These are phyloP conservation scores for Hermetia illucens DNA, from an alignment of 1,140 invertebrate species.

Conservation along the genomic window DNA sequence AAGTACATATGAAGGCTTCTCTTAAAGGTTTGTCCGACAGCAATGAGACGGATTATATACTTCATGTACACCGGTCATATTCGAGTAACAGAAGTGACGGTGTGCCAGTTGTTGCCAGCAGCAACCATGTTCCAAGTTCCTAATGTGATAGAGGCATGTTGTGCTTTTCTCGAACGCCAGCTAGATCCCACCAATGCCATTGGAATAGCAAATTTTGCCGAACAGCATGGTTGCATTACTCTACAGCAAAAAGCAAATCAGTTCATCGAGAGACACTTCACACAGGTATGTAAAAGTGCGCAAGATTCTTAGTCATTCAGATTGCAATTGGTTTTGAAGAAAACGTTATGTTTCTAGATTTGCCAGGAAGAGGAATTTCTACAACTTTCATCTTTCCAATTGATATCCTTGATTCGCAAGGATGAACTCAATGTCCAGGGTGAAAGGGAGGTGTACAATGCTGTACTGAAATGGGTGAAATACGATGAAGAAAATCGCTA, in stretches of 20 bases:
- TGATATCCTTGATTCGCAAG: slow-evolving; percentile 65
- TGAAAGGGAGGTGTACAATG: slow-evolving; percentile 82
- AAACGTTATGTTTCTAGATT: slow-evolving; percentile 37
- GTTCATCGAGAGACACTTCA: slow-evolving; percentile 83
- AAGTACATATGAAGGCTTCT: background rate
- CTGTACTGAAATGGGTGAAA: slow-evolving; percentile 80
- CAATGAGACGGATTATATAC: slow-evolving; percentile 67
- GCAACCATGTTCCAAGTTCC: slow-evolving; percentile 89
- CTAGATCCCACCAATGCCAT: slow-evolving; percentile 87
- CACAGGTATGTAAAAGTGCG: slow-evolving; percentile 39
- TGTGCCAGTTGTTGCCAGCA: slow-evolving; percentile 77
- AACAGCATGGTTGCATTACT: slow-evolving; percentile 75
- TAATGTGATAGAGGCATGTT: slow-evolving; percentile 83
- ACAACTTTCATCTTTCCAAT: slow-evolving; percentile 60
- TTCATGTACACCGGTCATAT: slow-evolving; percentile 88
- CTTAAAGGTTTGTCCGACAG: slow-evolving; percentile 49
- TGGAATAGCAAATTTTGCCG: slow-evolving; percentile 81
- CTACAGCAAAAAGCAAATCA: slow-evolving; percentile 73
- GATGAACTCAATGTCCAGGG: slow-evolving; percentile 83
- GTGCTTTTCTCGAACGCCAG: slow-evolving; percentile 77
- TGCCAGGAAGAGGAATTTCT: slow-evolving; percentile 84
- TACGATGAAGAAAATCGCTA: slow-evolving; percentile 72
- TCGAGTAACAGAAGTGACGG: slow-evolving; percentile 75
- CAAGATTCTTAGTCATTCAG: background rate
- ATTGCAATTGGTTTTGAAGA: slow-evolving; percentile 2